Evolutionary conservation across 1,140 invertebrate species (phyloP), one percentile per base, ranked within the genome.

Genomic region (Notospermus geniculatus): DNA sequence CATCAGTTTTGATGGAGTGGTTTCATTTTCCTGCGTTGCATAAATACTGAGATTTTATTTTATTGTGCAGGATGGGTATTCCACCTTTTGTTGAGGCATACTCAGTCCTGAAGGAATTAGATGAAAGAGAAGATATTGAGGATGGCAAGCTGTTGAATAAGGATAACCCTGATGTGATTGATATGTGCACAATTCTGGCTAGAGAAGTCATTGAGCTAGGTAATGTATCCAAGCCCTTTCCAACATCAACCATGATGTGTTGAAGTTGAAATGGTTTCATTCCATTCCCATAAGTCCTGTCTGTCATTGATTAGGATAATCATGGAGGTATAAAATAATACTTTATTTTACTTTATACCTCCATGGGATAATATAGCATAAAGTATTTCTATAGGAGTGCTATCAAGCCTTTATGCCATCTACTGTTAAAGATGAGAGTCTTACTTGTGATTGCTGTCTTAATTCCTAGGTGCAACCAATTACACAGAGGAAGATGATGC

Each of bases 151-250:
- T 55, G n/a, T 53, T 62, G 2, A 65, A 70, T 25, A 36, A 60
- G 9, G 65, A 72, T 28, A 56, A 52, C 25, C 65, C 70, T 52
- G 75, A 80, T 46, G 30, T 79, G 27, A 63, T 80, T 13, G 64
- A 72, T 46, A 56, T 79, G 27, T 80, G 78, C 60, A 62, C 71
- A 58, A 60, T 62, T n/a, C 7, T 80, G 9, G 67, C 71, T 15
- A 59, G 64, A 25, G 77, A 80, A 69, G 79, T 80, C 29, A 59
- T 80, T 7, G 55, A 67, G 1, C 61, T 80, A 19, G 71, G 71
- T 68, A 69, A 66, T 54, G 56, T 13, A 11, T 43, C 19, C 39
- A 43, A 43, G 11, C 19, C 19, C 19, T 13, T 19, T 11, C 11
- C 39, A 43, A 43, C 19, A 13, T 43, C 39, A 43, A 11, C 11